Base-by-base conservation (phyloP, 1,140 invertebrate species). In the Parapsyche elsis region DNA sequence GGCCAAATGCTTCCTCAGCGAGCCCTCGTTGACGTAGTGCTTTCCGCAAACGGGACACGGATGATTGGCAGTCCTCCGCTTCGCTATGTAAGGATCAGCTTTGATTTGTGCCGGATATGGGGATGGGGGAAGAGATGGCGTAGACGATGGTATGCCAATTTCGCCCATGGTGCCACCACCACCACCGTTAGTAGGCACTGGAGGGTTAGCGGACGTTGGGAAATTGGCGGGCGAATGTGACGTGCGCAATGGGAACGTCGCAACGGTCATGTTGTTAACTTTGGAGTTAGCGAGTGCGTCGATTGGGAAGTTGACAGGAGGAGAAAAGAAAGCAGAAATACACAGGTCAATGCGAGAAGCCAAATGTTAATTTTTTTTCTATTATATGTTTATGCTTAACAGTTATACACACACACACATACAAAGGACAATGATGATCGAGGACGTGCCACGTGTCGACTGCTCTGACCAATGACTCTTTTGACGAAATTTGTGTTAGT, bases 1-100 rank as follows among this genome's bases (percentile, higher is more conserved):
- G 76, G 95, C 94, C 84, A 97, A 91, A 88, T 98, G 96, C 88
- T 97, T 97, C 84, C 96, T 92, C 80, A 97, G 89, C 81, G 95
- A 96, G 81, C 96, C 96, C 89, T 98, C 96, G 89, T 97, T 98
- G 83, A 97, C 95, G 89, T 97, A 98, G 88, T 97, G 95, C 88
- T 97, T 97, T 78, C 96, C 96, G 88, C 96, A 98, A 9, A 98
- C 95, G 16, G 96, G 96, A 88, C 96, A 98, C 53, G 95, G 96
- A 88, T 97, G 96, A 87, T 97, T 97, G 80, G 96, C 95, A 61
- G 95, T 97, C 88, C 96, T 91, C 88, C 96, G 92, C 90, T 97
- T 97, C 85, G 95, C 95, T 94, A 95, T 90, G 91, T 95, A 95
- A 91, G 90, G 91, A 89, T 92, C 92, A 87, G 89, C 90, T 78